phyloP scores from a whole-genome alignment of 2,797 vertebrate species.

The Semotilus atromaculatus region DNA sequence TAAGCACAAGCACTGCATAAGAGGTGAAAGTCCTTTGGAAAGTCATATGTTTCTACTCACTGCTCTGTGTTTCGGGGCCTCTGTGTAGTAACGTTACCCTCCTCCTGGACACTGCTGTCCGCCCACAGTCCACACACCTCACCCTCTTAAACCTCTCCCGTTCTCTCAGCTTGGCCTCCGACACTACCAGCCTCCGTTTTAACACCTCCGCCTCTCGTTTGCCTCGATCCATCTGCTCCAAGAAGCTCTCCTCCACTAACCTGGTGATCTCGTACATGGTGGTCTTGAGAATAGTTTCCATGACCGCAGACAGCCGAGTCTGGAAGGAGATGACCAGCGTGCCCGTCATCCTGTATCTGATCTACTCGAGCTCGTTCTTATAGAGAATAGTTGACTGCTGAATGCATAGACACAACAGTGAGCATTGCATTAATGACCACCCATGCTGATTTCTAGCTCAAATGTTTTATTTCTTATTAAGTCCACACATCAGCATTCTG shows the following conservation, averaged over 20 bases:
- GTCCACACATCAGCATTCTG: neutral
- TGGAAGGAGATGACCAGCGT: conserved; percentile 76
- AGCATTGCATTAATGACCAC: conserved; percentile 6
- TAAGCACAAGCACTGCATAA: neutral
- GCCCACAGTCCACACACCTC: conserved; percentile 63
- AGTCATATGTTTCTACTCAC: conserved; percentile 37
- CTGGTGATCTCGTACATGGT: conserved; percentile 78
- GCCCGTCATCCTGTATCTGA: conserved; percentile 67
- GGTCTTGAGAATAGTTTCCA: conserved; percentile 79
- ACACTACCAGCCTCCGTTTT: conserved; percentile 69
- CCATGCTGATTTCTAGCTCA: neutral
- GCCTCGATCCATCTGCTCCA: conserved; percentile 76
- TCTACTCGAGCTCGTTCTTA: neutral
- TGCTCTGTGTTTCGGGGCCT: conserved; percentile 43
- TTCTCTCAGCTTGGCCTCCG: conserved; percentile 67
- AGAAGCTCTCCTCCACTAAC: conserved; percentile 78
- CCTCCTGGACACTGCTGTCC: conserved; percentile 53
- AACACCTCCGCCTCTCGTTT: conserved; percentile 74
- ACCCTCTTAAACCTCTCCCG: conserved; percentile 44
- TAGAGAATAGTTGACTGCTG: neutral
- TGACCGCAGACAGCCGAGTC: conserved; percentile 78
- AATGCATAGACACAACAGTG: neutral
- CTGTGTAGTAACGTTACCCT: conserved; percentile 21
- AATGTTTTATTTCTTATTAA: neutral
- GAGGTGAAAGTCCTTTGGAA: neutral